Conservation (phyloP, 2,797 vertebrate genomes). For the Trichosurus vulpecula region DNA sequence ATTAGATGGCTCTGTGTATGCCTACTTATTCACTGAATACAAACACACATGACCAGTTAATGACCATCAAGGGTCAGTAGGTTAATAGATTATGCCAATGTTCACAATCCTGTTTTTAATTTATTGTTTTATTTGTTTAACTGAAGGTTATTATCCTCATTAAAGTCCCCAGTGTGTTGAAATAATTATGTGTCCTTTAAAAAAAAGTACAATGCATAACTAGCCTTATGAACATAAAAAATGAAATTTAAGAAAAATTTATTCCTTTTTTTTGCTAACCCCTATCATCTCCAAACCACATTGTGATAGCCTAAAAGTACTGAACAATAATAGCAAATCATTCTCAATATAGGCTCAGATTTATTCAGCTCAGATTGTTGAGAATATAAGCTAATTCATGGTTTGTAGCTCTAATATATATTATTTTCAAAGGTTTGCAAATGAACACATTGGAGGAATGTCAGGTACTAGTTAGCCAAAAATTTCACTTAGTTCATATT, state of each 20-base stretch:
- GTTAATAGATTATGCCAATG: conserved; percentile 45
- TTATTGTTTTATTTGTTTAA: conserved; percentile 58
- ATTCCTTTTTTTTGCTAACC: conserved; percentile 5
- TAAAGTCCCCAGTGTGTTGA: conserved; percentile 20
- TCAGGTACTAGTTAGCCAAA: conserved; percentile 33
- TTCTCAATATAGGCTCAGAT: background rate
- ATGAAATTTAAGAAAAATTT: background rate
- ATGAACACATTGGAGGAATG: background rate
- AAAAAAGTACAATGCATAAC: background rate
- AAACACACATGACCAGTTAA: background rate
- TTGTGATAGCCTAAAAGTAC: background rate
- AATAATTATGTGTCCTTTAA: background rate
- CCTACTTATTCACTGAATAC: background rate
- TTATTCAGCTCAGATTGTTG: background rate
- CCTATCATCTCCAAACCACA: background rate
- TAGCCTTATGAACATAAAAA: background rate
- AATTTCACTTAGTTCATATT: conserved; percentile 28
- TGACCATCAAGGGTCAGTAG: background rate
- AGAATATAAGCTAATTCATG: background rate
- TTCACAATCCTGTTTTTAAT: conserved; percentile 53
- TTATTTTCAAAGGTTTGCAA: background rate
- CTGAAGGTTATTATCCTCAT: conserved; percentile 39
- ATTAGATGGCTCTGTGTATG: background rate
- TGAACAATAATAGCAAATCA: background rate
- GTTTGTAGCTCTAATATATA: conserved; percentile 12